phyloP scores from a whole-genome alignment of 2,797 vertebrate genomes.

The Ispidina lecontei region DNA sequence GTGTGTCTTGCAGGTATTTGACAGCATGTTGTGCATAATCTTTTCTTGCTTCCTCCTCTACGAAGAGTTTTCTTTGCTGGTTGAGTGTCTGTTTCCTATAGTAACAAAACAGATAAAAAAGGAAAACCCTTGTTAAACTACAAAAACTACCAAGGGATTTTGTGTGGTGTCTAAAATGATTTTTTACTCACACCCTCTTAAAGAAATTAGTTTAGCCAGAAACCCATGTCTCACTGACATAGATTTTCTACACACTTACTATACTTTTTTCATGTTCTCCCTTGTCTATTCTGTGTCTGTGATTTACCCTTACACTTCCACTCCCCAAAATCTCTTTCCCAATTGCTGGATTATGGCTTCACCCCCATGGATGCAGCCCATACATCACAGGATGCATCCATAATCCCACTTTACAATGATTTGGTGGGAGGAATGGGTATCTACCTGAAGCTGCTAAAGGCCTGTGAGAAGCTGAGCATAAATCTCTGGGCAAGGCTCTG shows the following conservation, averaged over 20 bases:
- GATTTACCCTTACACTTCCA: background rate
- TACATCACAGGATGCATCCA: background rate
- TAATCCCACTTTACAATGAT: background rate
- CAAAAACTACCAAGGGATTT: background rate
- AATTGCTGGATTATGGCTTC: background rate
- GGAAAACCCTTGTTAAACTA: background rate
- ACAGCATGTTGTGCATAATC: background rate
- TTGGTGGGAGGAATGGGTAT: background rate
- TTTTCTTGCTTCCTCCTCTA: slow-evolving; percentile 7
- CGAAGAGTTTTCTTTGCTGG: background rate
- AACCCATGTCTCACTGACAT: background rate
- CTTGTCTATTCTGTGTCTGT: background rate
- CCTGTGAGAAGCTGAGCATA: background rate
- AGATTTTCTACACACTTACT: background rate
- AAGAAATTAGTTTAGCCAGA: background rate
- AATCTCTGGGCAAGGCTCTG: background rate
- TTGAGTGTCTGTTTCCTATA: slow-evolving; percentile 19
- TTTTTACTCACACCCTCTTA: background rate
- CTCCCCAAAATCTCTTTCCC: background rate
- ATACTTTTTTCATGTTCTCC: background rate
- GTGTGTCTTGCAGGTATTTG: slow-evolving; percentile 23
- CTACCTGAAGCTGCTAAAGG: background rate
- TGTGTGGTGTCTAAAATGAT: background rate
- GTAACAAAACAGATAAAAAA: slow-evolving; percentile 24
- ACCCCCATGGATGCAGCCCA: background rate